Evolutionary conservation across 2,113 vertebrate genomes (phyloP).

Genomic region (Coturnix japonica): DNA sequence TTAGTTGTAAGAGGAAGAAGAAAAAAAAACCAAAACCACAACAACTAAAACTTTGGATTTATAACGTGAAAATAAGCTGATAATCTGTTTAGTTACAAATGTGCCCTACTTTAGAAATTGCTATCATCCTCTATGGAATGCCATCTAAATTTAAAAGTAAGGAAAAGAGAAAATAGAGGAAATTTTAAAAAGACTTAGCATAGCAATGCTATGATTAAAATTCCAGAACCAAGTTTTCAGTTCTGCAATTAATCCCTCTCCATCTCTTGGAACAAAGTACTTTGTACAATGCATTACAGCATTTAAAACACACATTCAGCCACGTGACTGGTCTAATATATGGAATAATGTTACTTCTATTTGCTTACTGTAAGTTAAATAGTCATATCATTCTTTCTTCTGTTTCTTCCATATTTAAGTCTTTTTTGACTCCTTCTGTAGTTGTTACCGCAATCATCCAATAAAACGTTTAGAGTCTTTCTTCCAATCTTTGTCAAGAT

Average conservation of each 20-base stretch:
- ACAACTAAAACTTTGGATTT: neutral
- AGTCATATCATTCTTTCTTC: neutral
- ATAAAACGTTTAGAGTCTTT: neutral
- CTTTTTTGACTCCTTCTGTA: neutral
- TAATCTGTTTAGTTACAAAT: neutral
- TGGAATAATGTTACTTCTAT: neutral
- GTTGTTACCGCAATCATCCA: neutral
- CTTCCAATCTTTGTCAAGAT: slow-evolving; percentile 23
- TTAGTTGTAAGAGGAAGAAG: neutral
- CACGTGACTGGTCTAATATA: neutral
- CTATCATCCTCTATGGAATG: neutral
- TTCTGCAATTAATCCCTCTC: neutral
- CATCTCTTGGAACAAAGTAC: neutral
- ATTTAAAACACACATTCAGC: neutral
- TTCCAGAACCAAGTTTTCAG: neutral
- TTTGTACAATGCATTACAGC: neutral
- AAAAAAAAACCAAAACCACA: no score
- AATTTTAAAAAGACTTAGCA: neutral
- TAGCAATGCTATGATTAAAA: neutral
- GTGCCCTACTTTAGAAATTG: neutral
- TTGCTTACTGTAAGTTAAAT: neutral
- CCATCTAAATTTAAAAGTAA: neutral
- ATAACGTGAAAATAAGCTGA: neutral
- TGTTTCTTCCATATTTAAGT: neutral
- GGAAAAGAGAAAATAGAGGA: neutral